Conservation (phyloP, 2,797 vertebrate species). For the Spinus olivaceus region DNA sequence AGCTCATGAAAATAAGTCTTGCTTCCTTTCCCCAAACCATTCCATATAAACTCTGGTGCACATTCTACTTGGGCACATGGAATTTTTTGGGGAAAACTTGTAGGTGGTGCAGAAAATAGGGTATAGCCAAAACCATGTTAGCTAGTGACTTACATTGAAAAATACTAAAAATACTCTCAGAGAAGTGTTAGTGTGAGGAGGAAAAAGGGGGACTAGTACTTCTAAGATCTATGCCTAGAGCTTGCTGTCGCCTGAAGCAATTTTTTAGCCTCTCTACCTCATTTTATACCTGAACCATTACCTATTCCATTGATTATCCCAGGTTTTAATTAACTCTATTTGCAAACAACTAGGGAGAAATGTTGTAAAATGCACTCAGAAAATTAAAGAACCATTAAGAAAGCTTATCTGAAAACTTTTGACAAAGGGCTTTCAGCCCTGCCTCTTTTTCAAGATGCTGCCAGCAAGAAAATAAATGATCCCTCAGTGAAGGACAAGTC, state of each 20-base stretch:
- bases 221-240: not conserved
- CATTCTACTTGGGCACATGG: not conserved
- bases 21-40: not conserved
- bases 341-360: not conserved
- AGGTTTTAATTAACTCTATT: not conserved
- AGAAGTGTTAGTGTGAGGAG: not conserved
- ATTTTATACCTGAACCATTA: not conserved
- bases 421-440: not conserved
- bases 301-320: not conserved
- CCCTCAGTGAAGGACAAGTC: not conserved
- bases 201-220: not conserved
- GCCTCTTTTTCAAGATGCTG: not conserved
- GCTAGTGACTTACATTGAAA: not conserved
- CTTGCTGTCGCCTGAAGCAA: not conserved
- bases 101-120: not conserved
- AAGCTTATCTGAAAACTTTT: not conserved
- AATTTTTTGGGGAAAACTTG: not conserved
- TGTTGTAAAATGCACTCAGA: not conserved
- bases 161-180: not conserved
- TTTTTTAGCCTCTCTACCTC: not conserved
- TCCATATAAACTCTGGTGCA: not conserved
- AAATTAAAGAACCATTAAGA: not conserved
- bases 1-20: not conserved
- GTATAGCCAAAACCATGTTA: not conserved
- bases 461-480: not conserved